Evolutionary conservation across 1,140 invertebrate genomes (phyloP), one percentile per base, ranked within the genome.

Genomic region (Cydia pomonella): DNA sequence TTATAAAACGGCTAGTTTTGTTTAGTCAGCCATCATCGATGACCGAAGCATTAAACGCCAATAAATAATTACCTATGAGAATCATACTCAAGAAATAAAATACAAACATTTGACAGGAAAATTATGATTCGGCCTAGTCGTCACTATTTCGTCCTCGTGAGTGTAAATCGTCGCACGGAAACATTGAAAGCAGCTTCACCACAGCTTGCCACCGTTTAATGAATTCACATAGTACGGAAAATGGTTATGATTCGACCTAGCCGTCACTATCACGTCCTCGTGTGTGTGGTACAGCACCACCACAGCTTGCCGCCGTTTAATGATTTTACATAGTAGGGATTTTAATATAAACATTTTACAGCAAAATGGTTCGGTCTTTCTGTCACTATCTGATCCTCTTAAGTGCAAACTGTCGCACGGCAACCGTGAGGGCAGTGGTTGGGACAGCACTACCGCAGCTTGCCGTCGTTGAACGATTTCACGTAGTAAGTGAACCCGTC

Each of bases 401-500:
- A 29, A 12, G 27, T 64, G 13, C 29, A 16, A 12, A 64, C 13
- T 1, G 63, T 29, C 1, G 63, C 27, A 7, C 63, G 63, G 63
- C 63, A 64, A 3, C 63, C 63, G 7, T 25, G 63, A 1, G 63
- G 63, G 3, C 25, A 16, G 27, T 64, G 63, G 0, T 25, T 64
- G 3, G 63, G 29, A 10, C 63, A 64, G 16, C 63, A 64, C 63
- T 25, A 64, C 9, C 80, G 53, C 29, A 64, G 81, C 50, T 81
- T 84, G 1, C 23, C 41, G 2, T 7, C 9, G 1, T 1, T 4
- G 1, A 16, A 13, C 64, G 18, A 47, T 12, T 12, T 44, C 13
- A n/a, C n/a, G n/a, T n/a, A n/a, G n/a, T n/a, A n/a, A n/a, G n/a
- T n/a, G n/a, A n/a, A n/a, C n/a, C n/a, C n/a, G n/a, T n/a, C n/a